Evolutionary conservation across 1,140 invertebrate genomes (phyloP).

Genomic region (Matsumurasca onukii): DNA sequence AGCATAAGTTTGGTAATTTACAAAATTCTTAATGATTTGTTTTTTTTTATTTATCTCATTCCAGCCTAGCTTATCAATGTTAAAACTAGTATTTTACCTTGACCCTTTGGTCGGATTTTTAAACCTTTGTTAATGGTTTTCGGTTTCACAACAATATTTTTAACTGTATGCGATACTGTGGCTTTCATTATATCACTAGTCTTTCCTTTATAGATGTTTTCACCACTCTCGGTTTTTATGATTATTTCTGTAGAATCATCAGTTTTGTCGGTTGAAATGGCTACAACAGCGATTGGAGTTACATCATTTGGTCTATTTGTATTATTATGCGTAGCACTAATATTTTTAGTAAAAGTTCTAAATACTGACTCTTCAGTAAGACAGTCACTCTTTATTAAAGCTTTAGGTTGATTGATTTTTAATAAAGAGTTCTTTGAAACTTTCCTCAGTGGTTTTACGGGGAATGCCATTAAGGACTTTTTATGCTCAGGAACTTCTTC

Average conservation of each 20-base stretch:
- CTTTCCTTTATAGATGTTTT: slow-evolving; percentile 24
- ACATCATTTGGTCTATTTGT: not conserved
- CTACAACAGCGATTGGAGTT: slow-evolving; percentile 8
- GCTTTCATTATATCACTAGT: slow-evolving; percentile 29
- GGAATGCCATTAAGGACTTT: not conserved
- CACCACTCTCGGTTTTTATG: slow-evolving; percentile 26
- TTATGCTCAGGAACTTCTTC: not conserved
- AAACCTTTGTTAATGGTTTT: too few relatives aligned
- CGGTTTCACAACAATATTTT: too few relatives aligned
- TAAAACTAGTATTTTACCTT: too few relatives aligned
- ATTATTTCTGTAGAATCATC: slow-evolving; percentile 22
- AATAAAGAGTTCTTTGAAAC: not conserved
- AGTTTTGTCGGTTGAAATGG: slow-evolving; percentile 22
- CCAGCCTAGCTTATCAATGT: not conserved
- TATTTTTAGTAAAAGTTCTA: not conserved
- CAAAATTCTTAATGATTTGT: not conserved
- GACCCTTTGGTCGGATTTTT: too few relatives aligned
- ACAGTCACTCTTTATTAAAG: not conserved
- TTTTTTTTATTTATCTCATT: not conserved
- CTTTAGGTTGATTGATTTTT: not conserved
- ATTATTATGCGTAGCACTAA: not conserved
- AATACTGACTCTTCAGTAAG: not conserved
- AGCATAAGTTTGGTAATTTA: not conserved
- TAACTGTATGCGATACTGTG: too few relatives aligned
- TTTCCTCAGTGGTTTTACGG: not conserved